Evolutionary conservation across 2,888 invertebrate species (phyloP), one percentile per base, ranked within the genome.

Genomic region (Chymomyza amoena): DNA sequence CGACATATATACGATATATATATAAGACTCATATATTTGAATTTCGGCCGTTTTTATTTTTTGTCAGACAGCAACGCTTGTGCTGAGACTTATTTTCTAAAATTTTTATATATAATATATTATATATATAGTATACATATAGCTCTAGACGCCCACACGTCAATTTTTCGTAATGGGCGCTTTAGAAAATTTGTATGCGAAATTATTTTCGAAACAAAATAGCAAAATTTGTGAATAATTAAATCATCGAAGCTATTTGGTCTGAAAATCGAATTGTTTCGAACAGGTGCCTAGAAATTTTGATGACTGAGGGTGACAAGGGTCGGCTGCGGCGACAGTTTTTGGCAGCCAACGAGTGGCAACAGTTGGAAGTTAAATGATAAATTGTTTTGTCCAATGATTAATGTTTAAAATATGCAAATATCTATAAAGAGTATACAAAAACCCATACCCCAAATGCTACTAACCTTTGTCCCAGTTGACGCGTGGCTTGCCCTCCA

Each of bases 401-500:
- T 70, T 68, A 52, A 57, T 66, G 61, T 3, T 13, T 13, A 13
- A 45, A 45, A 45, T 45, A 45, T 45, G 13, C 3, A 25, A 3
- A 13, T 13, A 1, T 9, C 0, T 45, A 45, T 45, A 45, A n/a
- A n/a, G 39, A 45, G 39, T 13, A 13, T 13, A 4, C n/a, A n/a
- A 51, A 16, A 15, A 39, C 6, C n/a, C 56, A 6, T 10, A 51
- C n/a, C 3, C 6, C 9, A 13, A 36, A 18, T n/a, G 13, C 16
- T 5, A 88, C 90, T 89, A 64, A 92, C 95, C 96, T 91, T 96
- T 96, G 90, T 96, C 95, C 96, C 96, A 96, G 86, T 95, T 94
- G 20, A 96, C 95, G 45, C 95, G 95, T 62, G 96, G 96, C 85
- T 95, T 95, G 15, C 95, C 96, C 90, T 96, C 96, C 69, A 96